A percentile compares a stretch with the other conserved stretches of the same genome.
These are phyloP conservation scores for Taxidea taxus DNA, from an alignment of 2,113 vertebrate species.

Conservation along the genomic window DNA sequence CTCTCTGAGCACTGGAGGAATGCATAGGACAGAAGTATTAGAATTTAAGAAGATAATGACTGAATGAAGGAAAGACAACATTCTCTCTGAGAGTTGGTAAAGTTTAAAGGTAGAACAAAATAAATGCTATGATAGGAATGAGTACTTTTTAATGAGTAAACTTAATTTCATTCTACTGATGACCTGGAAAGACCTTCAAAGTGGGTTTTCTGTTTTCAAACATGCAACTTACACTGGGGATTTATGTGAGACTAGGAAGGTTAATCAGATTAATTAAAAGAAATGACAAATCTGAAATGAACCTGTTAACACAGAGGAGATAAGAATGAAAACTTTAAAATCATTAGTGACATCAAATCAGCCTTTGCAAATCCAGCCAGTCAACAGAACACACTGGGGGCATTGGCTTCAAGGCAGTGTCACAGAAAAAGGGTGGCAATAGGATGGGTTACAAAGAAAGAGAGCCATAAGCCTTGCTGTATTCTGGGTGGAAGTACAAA, in stretches of 20 bases:
- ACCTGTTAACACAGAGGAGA: not conserved
- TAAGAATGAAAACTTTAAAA: conserved; percentile 30
- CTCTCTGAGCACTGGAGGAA: not conserved
- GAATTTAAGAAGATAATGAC: not conserved
- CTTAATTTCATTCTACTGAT: not conserved
- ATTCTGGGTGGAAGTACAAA: not conserved
- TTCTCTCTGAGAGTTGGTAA: not conserved
- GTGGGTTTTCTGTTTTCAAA: conserved; percentile 32
- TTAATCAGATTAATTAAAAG: conserved; percentile 62
- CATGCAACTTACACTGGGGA: not conserved
- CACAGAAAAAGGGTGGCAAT: not conserved
- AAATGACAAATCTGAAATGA: not conserved
- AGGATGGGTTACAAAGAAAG: not conserved
- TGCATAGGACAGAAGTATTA: not conserved
- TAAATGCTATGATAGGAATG: not conserved
- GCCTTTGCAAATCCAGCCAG: not conserved
- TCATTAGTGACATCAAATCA: not conserved
- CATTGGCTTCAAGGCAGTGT: not conserved
- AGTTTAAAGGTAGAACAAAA: not conserved
- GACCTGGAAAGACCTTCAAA: conserved; percentile 13
- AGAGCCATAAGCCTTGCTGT: not conserved
- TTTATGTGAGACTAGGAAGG: not conserved
- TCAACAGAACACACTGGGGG: not conserved
- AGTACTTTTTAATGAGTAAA: conserved; percentile 20
- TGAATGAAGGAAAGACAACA: not conserved